Base-by-base conservation (phyloP, 1,140 invertebrate species). In the Theocolax elegans region DNA sequence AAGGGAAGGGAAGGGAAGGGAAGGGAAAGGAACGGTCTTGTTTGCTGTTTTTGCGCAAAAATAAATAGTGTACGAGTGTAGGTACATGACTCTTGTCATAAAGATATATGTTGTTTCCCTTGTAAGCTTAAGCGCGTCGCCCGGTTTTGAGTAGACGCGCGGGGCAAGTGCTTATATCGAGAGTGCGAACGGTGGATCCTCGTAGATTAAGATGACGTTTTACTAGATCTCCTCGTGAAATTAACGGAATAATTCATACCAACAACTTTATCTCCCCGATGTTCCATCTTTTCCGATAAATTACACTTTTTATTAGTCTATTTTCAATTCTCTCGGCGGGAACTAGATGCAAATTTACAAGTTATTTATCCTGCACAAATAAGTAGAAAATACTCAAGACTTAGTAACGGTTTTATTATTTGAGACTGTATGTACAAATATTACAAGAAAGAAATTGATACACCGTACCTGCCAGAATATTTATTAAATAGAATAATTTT, bases 41-140 rank as follows among this genome's bases (percentile, higher is more conserved):
- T 67, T 58, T 60, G 56, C 31, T 35, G 42, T 68, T 68, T 68
- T 60, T 53, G 15, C 46, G 48, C 46, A 48, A 60, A 68, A 68
- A 68, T 62, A 62, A 60, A 68, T 68, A 68, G 67, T 44, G 35
- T 53, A 49, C 65, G 29, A 48, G 54, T 38, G 65, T 59, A 49
- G 12, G 53, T 59, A 59, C 54, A 59, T 15, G 54, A 58, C 29
- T 53, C 67, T 68, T 68, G 67, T 60, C 67, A 68, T 68, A 60
- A 68, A 68, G 58, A 68, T 68, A 53, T 62, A 68, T 53, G 38
- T 42, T 67, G 44, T 49, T 67, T 67, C 54, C 54, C 54, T 53
- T 65, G 63, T 25, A 65, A 65, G 63, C 49, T 65, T 54, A 42
- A 65, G 19, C 40, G 49, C 12, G 25, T 40, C 15, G n/a, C 27